Evolutionary conservation across 2,888 invertebrate genomes (phyloP), one percentile per base, ranked within the genome.

Genomic region (Macaria liturata): DNA sequence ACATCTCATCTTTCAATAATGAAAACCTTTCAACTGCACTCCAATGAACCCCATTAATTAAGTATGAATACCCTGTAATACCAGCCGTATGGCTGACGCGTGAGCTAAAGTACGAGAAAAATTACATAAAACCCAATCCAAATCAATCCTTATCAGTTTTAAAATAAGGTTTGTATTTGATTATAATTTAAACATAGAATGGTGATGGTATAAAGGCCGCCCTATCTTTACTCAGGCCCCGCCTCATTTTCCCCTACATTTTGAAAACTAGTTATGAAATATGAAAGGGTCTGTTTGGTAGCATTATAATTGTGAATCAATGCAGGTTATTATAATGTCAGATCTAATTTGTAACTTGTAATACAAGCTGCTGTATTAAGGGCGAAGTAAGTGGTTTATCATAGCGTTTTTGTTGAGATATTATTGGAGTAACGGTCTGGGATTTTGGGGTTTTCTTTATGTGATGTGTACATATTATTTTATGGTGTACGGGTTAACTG

Each of bases 61-160:
- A 88, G 84, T 86, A 90, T 89, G 90, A 91, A 90, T 87, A 83
- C 86, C 78, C 83, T 76, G 76, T 89, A 90, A 90, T 89, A 83
- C 75, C 81, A 74, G 78, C 89, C 88, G 84, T 89, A 88, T 86
- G 90, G 78, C 80, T 69, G 67, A 71, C 86, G 81, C 84, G 84
- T 83, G 86, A 81, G 83, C 74, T 67, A 75, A 79, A 76, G 64
- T 74, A 8, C 5, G 8, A 4, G n/a, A 37, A 37, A 37, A 37
- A 37, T 2, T 7, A 37, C 3, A 6, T 37, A 42, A 42, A 4
- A 20, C 20, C 20, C 20, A 20, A 20, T 20, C 20, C 20, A 20
- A 20, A 20, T 20, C 20, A 20, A 20, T 1, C 20, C 20, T 20
- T 20, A 20, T 20, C 20, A 20, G 20, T 20, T 20, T 20, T 20